Evolutionary conservation across 2,888 invertebrate genomes (phyloP).

Genomic region (Tigriopus californicus): DNA sequence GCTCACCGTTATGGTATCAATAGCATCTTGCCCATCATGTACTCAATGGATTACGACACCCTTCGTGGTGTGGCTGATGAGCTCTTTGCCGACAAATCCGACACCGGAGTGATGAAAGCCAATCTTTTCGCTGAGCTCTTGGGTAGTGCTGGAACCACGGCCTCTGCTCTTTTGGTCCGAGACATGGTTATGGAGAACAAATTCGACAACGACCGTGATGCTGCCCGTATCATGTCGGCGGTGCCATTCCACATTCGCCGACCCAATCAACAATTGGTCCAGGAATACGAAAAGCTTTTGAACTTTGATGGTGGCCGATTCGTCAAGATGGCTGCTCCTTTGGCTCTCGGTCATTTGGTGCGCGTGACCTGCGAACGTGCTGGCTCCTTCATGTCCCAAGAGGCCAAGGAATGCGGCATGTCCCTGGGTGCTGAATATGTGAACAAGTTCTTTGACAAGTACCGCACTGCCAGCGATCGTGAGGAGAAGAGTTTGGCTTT

Average conservation of each 20-base stretch:
- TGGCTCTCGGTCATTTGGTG: conserved; percentile 10
- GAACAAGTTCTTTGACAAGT: neutral
- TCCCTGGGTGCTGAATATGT: neutral
- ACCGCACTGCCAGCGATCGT: neutral
- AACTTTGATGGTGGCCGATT: neutral
- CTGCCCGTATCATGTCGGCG: conserved; percentile 1
- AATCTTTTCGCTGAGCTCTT: conserved; percentile 13
- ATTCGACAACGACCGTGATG: conserved; percentile 8
- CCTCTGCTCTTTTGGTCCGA: conserved; percentile 13
- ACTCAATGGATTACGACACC: conserved; percentile 6
- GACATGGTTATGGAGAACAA: conserved; percentile 7
- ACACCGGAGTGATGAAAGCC: conserved; percentile 1
- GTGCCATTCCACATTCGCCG: conserved; percentile 11
- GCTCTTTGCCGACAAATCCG: conserved; percentile 7
- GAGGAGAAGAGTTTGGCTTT: conserved; percentile 1
- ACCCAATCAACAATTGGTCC: conserved; percentile 8
- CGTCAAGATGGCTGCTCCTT: conserved; percentile 9
- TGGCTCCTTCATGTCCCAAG: neutral
- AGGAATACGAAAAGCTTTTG: conserved; percentile 3
- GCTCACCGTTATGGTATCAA: conserved; percentile 3
- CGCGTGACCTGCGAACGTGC: conserved; percentile 10
- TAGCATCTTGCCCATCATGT: neutral
- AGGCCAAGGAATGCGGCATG: neutral
- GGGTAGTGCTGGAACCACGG: conserved; percentile 9
- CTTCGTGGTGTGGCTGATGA: neutral